Base-by-base conservation (phyloP, 2,888 invertebrate species). In the Troides helena region DNA sequence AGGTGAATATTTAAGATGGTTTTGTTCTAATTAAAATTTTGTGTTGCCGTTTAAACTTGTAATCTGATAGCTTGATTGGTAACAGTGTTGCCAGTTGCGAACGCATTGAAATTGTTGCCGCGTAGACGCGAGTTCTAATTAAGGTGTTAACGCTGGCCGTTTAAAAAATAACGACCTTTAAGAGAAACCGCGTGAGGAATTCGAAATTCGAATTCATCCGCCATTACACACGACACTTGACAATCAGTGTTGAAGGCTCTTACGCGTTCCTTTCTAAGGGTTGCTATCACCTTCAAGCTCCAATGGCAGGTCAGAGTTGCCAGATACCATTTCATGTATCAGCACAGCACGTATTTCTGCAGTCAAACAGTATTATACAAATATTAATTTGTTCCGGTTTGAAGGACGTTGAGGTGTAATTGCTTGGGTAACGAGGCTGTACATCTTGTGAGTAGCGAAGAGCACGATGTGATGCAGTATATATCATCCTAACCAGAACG, bases 91-190 rank as follows among this genome's bases (percentile, higher is more conserved):
- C 67, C 68, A 62, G 71, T 69, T 73, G 74, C 73, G 68, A 68
- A 71, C 71, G 67, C 67, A 78, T 76, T 77, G 75, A 75, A 71
- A 77, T 76, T 74, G 74, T 73, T 67, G 36, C 66, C 74, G 76
- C 75, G 75, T 86, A 83, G 80, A 81, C 77, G 77, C 74, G 78
- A 78, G 81, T 82, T 84, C 86, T 88, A 88, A 88, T 90, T 90
- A 90, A 87, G 85, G 78, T 78, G 80, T 81, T 80, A 79, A 76
- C 76, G 72, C 74, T 75, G 75, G 75, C 74, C 75, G 73, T 74
- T 74, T 74, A 72, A 77, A 39, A 76, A 76, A 76, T 78, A 76
- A 77, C 76, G 73, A 72, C 71, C 71, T 73, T 18, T 72, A 69
- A 69, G 72, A 59, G 60, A 64, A 46, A 62, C 61, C 72, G 76